Conservation (phyloP, 53 echinoderm and acorn worm genomes). For the Astropecten irregularis region DNA sequence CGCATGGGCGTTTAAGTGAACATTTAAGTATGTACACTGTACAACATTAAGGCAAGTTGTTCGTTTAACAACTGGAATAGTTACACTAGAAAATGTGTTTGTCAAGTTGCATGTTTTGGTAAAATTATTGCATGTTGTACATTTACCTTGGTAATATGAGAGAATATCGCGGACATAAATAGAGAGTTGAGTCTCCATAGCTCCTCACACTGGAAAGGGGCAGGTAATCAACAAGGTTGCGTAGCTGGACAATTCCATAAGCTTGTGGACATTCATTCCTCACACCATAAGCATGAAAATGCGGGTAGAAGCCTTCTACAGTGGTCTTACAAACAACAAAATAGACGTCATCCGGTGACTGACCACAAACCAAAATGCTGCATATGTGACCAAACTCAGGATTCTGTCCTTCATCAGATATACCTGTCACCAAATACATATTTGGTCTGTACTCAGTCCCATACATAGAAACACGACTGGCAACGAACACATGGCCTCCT, state of each 20-base stretch:
- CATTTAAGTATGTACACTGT: no score
- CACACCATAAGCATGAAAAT: constrained; percentile 45
- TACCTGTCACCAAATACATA: constrained; percentile 22
- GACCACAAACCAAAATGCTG: constrained; percentile 45
- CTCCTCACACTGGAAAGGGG: constrained; percentile 1
- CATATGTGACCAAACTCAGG: constrained; percentile 34
- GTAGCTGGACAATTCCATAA: constrained; percentile 4
- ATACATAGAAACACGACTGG: constrained; percentile 17
- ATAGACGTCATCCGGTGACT: constrained; percentile 1
- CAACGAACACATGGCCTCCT: constrained; percentile 41
- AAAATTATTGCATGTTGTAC: no score
- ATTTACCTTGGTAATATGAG: background rate
- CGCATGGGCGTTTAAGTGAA: no score
- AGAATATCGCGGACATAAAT: constrained; percentile 13
- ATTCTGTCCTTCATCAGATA: background rate
- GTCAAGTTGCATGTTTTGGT: no score
- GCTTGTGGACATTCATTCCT: background rate
- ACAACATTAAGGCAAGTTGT: no score
- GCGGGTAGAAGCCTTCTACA: constrained; percentile 17
- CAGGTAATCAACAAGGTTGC: constrained; percentile 17
- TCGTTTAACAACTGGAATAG: no score
- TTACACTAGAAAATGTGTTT: no score
- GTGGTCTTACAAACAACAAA: constrained; percentile 34
- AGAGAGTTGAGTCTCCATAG: constrained; percentile 6
- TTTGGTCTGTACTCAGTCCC: constrained; percentile 54